A percentile compares a stretch with the other conserved stretches of the same genome.
Conservation (phyloP, 2,888 invertebrate genomes). For the Noctua fimbriata region DNA sequence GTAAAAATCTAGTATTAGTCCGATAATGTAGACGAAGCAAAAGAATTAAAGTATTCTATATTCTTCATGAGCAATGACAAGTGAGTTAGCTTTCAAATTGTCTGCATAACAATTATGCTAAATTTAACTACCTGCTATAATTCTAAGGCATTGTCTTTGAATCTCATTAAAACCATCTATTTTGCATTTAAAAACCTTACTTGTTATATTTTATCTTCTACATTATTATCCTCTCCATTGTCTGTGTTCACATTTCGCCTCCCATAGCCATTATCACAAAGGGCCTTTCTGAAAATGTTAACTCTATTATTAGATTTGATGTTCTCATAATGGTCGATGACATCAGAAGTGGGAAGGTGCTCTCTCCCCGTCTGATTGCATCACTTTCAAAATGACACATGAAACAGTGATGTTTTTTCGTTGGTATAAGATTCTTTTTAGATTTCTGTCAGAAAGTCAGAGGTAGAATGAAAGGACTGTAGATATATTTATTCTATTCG, state of each 20-base stretch:
- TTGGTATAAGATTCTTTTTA: background rate
- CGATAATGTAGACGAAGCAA: background rate
- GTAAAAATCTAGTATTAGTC: background rate
- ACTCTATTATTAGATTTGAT: constrained; percentile 51
- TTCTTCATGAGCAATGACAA: too few species aligned
- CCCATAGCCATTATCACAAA: constrained; percentile 45
- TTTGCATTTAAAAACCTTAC: constrained; percentile 6
- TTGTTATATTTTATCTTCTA: constrained; percentile 20
- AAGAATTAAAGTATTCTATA: too few species aligned
- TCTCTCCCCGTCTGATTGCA: background rate
- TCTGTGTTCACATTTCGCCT: constrained; percentile 49
- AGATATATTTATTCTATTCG: background rate
- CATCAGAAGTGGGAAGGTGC: background rate
- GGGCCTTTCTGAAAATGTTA: constrained; percentile 54
- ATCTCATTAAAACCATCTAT: constrained; percentile 3
- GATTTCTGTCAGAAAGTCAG: background rate
- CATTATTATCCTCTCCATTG: constrained; percentile 29
- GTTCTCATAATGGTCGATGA: constrained; percentile 32
- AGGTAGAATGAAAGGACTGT: background rate
- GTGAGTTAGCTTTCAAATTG: background rate
- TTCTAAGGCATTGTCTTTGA: background rate
- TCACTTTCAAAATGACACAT: background rate
- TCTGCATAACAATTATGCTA: background rate
- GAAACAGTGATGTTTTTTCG: background rate
- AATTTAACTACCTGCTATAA: background rate